A percentile compares a stretch with the other conserved stretches of the same genome.
phyloP scores from a whole-genome alignment of 2,888 invertebrate genomes.

The Embidobia sp. region DNA sequence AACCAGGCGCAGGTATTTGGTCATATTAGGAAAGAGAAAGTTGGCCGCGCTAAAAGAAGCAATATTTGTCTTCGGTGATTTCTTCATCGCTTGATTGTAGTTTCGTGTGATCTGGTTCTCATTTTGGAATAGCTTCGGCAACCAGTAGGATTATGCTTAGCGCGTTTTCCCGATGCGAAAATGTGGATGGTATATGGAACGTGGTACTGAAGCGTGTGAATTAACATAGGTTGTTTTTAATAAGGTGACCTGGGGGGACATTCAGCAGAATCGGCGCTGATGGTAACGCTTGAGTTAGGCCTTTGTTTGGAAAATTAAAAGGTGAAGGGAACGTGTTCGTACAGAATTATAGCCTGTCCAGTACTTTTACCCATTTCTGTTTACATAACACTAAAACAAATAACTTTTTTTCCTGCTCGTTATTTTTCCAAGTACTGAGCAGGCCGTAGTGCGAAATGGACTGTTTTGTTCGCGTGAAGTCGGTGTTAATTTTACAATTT shows the following conservation, averaged over 20 bases:
- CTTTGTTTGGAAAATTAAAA: slow-evolving; percentile 21
- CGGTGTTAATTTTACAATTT: no score
- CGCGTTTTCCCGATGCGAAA: slow-evolving; percentile 23
- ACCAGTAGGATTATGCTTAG: slow-evolving; percentile 9
- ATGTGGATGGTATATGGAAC: slow-evolving; percentile 33
- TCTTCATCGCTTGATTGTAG: slow-evolving; percentile 12
- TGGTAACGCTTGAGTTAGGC: slow-evolving; percentile 36
- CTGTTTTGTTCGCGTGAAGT: no score
- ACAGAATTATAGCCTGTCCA: background rate
- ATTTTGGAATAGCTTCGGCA: background rate
- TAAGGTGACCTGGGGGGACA: slow-evolving; percentile 23
- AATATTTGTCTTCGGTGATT: slow-evolving; percentile 28
- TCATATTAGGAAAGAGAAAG: slow-evolving; percentile 45
- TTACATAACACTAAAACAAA: no score
- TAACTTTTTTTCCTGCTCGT: no score
- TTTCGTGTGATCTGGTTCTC: slow-evolving; percentile 28
- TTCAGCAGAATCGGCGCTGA: slow-evolving; percentile 15
- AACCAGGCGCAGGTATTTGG: background rate
- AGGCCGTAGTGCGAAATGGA: no score
- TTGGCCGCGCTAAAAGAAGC: slow-evolving; percentile 10
- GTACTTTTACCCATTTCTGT: background rate
- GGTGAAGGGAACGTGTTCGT: background rate
- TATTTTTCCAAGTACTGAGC: no score
- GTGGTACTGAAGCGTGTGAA: slow-evolving; percentile 40
- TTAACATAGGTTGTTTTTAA: slow-evolving; percentile 34